These are phyloP conservation scores for Muschampia plurimacula DNA, from an alignment of 2,888 invertebrate genomes.

Conservation along the genomic window DNA sequence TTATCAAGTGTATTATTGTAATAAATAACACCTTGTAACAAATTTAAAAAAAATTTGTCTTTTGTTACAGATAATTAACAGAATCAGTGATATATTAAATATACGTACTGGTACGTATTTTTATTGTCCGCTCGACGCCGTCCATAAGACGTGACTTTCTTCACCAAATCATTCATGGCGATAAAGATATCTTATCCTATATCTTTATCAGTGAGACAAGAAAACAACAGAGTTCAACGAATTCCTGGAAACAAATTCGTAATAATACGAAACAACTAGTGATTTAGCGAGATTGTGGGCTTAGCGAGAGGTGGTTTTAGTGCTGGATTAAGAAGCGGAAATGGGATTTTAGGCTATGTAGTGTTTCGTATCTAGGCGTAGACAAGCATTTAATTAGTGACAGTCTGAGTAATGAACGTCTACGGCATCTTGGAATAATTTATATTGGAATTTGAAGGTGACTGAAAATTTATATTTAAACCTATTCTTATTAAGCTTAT, in stretches of 20 bases:
- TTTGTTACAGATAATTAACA: too few relatives aligned
- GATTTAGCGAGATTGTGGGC: slow-evolving; percentile 25
- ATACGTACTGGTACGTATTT: too few relatives aligned
- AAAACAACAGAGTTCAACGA: slow-evolving; percentile 22
- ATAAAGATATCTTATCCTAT: too few relatives aligned
- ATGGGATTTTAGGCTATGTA: slow-evolving; percentile 38
- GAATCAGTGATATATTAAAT: too few relatives aligned
- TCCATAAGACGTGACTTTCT: too few relatives aligned
- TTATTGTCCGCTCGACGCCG: background rate
- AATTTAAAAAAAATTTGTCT: too few relatives aligned
- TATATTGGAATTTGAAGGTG: background rate
- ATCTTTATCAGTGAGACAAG: background rate
- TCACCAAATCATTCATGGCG: too few relatives aligned
- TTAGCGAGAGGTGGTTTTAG: slow-evolving; percentile 29
- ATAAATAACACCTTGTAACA: too few relatives aligned
- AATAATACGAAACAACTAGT: slow-evolving; percentile 33
- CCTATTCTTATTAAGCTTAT: too few relatives aligned
- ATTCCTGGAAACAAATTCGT: slow-evolving; percentile 28
- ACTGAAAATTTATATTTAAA: background rate
- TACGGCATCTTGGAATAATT: background rate
- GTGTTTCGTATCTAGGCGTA: slow-evolving; percentile 15
- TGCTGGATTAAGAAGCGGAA: slow-evolving; percentile 42
- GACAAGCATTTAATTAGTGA: background rate
- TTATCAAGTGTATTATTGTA: too few relatives aligned
- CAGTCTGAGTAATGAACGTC: background rate